Conservation (phyloP, 2,888 invertebrate species). For the Stratiomys singularior region DNA sequence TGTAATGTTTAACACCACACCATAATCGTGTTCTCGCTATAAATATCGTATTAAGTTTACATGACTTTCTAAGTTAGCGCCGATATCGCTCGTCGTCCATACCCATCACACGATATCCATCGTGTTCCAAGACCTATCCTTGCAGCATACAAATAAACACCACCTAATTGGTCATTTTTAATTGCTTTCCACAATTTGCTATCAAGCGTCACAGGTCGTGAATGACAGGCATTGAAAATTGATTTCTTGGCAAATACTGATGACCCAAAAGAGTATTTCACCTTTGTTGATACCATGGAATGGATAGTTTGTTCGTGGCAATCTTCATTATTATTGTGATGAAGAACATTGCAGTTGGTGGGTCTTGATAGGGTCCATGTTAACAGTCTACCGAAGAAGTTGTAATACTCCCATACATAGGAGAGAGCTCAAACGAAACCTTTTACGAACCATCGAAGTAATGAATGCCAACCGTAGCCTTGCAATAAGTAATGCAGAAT, state of each 20-base stretch:
- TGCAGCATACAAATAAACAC: neutral
- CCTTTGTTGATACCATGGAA: slow-evolving; percentile 30
- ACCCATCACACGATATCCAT: neutral
- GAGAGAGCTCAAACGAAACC: neutral
- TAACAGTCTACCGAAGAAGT: neutral
- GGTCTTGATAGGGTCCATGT: neutral
- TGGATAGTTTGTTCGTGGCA: slow-evolving; percentile 25
- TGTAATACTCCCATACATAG: neutral
- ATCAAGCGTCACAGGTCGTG: slow-evolving; percentile 7
- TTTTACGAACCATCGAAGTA: no score
- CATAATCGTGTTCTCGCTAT: neutral
- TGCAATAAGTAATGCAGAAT: no score
- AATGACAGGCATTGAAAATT: slow-evolving; percentile 42
- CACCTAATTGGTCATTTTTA: slow-evolving; percentile 37
- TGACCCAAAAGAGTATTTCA: slow-evolving; percentile 18
- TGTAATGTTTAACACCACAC: neutral
- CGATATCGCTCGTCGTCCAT: slow-evolving; percentile 2
- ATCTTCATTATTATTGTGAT: slow-evolving; percentile 26
- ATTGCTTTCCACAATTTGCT: slow-evolving; percentile 27
- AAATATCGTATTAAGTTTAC: slow-evolving; percentile 26
- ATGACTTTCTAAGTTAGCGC: slow-evolving; percentile 7
- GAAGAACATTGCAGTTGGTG: neutral
- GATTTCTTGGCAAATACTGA: slow-evolving; percentile 41
- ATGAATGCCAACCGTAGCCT: no score
- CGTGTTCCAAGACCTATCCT: neutral